Evolutionary conservation across 1,140 invertebrate genomes (phyloP).

Genomic region (Pentalonia nigronervosa): DNA sequence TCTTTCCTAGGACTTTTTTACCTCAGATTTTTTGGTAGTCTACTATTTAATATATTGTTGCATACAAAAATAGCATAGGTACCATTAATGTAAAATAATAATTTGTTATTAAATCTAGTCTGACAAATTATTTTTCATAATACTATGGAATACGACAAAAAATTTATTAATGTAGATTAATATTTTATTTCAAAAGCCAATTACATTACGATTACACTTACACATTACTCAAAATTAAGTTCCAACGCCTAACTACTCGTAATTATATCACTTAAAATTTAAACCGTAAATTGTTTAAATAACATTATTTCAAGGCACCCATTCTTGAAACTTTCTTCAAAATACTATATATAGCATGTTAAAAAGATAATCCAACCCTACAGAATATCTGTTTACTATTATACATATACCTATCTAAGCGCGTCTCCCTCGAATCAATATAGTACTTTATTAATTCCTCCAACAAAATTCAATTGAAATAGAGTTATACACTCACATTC

Average conservation of each 20-base stretch:
- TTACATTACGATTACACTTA: background rate
- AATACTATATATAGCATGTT: background rate
- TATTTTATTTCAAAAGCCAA: background rate
- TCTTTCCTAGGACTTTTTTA: too few relatives aligned
- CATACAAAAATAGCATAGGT: too few relatives aligned
- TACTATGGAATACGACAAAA: background rate
- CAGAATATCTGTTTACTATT: background rate
- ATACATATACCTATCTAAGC: too few relatives aligned
- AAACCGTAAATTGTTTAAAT: background rate
- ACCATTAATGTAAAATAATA: too few relatives aligned
- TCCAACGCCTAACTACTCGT: background rate
- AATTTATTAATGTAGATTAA: background rate
- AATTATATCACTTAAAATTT: background rate
- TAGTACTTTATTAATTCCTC: background rate
- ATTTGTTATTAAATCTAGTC: too few relatives aligned
- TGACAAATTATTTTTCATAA: background rate
- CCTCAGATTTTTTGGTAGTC: too few relatives aligned
- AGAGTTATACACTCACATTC: background rate
- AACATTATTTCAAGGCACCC: background rate
- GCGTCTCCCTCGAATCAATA: background rate
- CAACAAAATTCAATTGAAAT: background rate
- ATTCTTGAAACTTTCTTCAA: background rate
- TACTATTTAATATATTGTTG: too few relatives aligned
- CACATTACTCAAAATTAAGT: background rate
- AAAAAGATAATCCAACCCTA: background rate